Evolutionary conservation across 2,888 invertebrate genomes (phyloP).

Genomic region (Hoplodrina ambigua): DNA sequence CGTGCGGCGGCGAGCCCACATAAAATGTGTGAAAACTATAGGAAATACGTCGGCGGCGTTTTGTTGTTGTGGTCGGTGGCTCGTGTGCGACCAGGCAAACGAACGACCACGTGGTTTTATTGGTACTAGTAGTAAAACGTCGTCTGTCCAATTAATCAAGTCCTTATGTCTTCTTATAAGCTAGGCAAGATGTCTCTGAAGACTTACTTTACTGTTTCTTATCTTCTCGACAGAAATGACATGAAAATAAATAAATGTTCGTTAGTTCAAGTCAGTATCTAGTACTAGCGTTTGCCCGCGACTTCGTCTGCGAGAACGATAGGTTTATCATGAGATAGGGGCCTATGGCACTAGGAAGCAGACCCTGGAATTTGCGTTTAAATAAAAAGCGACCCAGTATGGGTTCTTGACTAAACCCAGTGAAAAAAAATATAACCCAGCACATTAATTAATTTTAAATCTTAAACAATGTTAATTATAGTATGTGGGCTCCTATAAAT

Average conservation of each 20-base stretch:
- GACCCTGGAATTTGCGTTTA: too few species aligned
- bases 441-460: background rate
- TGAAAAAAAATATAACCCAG: too few species aligned
- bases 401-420: too few species aligned
- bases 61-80: too few species aligned
- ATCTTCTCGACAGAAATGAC: constrained; percentile 37
- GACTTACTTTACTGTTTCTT: constrained; percentile 43
- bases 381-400: too few species aligned
- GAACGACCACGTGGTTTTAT: constrained; percentile 3
- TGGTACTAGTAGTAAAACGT: constrained; percentile 4
- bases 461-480: background rate
- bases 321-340: too few species aligned
- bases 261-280: constrained; percentile 25
- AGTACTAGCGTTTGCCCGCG: background rate
- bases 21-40: too few species aligned
- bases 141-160: constrained; percentile 24
- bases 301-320: too few species aligned
- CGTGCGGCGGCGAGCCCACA: too few species aligned
- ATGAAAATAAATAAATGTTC: constrained; percentile 42
- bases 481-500: too few species aligned
- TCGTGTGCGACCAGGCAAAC: background rate
- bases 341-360: too few species aligned
- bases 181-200: constrained; percentile 32
- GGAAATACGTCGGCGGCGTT: too few species aligned
- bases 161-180: constrained; percentile 28